Percentiles rank a stretch among this genome's conserved stretches.
Conservation (phyloP, 2,797 vertebrate genomes). For the Distichodus sexfasciatus region DNA sequence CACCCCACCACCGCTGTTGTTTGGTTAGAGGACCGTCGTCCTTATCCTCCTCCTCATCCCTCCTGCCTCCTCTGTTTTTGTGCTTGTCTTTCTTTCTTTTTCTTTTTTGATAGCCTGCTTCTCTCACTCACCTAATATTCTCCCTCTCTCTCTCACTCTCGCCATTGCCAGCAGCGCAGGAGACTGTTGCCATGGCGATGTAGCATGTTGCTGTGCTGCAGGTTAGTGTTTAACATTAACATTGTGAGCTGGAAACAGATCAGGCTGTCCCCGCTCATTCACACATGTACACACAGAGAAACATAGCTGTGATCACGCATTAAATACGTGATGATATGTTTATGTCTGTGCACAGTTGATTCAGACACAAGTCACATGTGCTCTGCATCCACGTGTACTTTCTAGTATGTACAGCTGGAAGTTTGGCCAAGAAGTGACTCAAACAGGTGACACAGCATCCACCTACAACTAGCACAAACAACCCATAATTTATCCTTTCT, state of each 20-base stretch:
- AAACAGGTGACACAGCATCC: neutral
- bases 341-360: too few relatives aligned
- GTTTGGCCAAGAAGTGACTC: too few relatives aligned
- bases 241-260: slow-evolving; percentile 42
- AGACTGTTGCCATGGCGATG: slow-evolving; percentile 50
- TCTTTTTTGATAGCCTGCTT: neutral
- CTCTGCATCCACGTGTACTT: too few relatives aligned
- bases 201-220: slow-evolving; percentile 39
- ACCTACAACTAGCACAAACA: neutral
- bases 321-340: too few relatives aligned
- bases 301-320: too few relatives aligned
- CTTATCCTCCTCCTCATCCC: neutral
- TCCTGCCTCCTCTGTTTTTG: neutral
- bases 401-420: too few relatives aligned
- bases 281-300: neutral
- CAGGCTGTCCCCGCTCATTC: neutral
- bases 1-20: too few relatives aligned
- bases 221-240: slow-evolving; percentile 36
- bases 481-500: neutral
- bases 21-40: too few relatives aligned
- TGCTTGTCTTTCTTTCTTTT: neutral
- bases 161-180: slow-evolving; percentile 24
- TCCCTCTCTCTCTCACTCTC: slow-evolving; percentile 4
- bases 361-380: too few relatives aligned
- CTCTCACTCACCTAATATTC: slow-evolving; percentile 5